These are phyloP conservation scores for Syndactyla subalaris DNA, from an alignment of 2,797 vertebrate species.

Conservation along the genomic window DNA sequence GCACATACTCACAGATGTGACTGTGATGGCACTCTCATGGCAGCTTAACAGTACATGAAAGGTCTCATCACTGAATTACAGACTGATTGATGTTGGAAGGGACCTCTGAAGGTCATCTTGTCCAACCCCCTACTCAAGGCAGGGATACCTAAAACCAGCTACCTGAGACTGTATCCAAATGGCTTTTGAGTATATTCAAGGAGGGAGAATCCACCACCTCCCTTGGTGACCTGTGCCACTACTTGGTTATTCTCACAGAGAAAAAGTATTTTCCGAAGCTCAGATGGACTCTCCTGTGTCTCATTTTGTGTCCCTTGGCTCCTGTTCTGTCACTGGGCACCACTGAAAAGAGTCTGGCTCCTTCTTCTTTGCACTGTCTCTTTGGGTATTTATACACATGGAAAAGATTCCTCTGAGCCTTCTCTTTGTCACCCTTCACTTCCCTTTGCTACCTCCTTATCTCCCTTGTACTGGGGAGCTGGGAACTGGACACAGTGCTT, in stretches of 20 bases:
- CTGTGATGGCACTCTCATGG: neutral
- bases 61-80: neutral
- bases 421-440: neutral
- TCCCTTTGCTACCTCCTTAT: neutral
- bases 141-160: neutral
- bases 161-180: neutral
- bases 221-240: neutral
- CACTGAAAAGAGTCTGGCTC: neutral
- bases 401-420: neutral
- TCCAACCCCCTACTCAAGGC: neutral
- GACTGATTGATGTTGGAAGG: neutral
- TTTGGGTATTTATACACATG: fast-evolving
- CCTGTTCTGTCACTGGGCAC: neutral
- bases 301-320: neutral
- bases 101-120: neutral
- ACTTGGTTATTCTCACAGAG: neutral
- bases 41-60: neutral
- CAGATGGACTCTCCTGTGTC: neutral
- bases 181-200: neutral
- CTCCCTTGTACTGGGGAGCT: neutral
- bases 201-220: neutral
- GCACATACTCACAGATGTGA: neutral
- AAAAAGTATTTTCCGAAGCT: neutral
- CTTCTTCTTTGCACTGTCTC: neutral
- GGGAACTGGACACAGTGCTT: neutral